Percentiles rank a stretch among this genome's conserved stretches.
Evolutionary conservation across 2,113 vertebrate species (phyloP).

Genomic region (Petroica traversi): DNA sequence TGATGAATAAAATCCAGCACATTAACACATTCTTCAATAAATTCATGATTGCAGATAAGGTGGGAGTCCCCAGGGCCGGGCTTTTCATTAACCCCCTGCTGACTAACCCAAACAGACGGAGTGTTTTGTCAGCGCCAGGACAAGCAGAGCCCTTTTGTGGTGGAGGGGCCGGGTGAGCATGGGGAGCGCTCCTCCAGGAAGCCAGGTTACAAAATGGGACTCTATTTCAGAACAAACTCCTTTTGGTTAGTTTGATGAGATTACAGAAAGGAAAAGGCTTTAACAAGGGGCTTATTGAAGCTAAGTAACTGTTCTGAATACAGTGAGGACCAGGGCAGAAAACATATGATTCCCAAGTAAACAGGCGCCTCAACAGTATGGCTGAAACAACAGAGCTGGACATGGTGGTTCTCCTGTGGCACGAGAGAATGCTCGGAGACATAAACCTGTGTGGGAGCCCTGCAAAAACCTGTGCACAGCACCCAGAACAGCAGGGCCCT

Average conservation of each 20-base stretch:
- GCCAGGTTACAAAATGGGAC: conserved; percentile 57
- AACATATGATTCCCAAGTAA: conserved; percentile 54
- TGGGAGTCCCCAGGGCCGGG: conserved; percentile 66
- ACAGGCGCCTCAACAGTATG: neutral
- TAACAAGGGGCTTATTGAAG: conserved; percentile 61
- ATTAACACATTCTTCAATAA: conserved; percentile 77
- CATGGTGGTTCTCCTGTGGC: neutral
- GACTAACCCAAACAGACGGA: conserved; percentile 66
- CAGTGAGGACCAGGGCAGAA: conserved; percentile 48
- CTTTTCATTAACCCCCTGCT: conserved; percentile 76
- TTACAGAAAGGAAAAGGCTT: conserved; percentile 59
- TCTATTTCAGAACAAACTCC: conserved; percentile 63
- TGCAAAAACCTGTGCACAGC: neutral
- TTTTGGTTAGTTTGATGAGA: conserved; percentile 64
- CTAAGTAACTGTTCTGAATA: conserved; percentile 59
- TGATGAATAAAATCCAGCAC: conserved; percentile 76
- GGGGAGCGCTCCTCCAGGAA: conserved; percentile 36
- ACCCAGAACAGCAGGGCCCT: neutral
- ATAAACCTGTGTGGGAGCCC: neutral
- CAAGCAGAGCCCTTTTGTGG: conserved; percentile 64
- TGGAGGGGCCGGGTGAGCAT: neutral
- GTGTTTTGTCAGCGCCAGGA: conserved; percentile 67
- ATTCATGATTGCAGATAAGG: conserved; percentile 73
- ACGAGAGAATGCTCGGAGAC: neutral
- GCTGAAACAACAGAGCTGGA: neutral